Evolutionary conservation across 1,140 invertebrate genomes (phyloP), one percentile per base, ranked within the genome.

Genomic region (Epicauta chinensis): DNA sequence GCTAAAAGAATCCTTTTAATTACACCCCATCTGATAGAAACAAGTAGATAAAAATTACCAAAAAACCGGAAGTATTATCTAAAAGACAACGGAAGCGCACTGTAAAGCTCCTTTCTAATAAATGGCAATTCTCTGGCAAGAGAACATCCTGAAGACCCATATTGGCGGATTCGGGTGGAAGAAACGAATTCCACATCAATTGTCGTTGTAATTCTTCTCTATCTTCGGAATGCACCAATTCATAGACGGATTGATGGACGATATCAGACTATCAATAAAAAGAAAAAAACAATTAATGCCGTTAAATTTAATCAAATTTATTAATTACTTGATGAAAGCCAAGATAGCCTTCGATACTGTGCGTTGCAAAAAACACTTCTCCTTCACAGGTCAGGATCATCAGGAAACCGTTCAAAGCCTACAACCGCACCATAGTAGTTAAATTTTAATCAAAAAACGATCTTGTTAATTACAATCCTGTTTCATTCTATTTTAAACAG

Each of bases 311-410:
- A n/a, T 7, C 32, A 34, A 34, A 34, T 34, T 43, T 43, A 3
- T 17, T 55, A 53, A 50, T 80, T 80, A 98, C 96, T 89, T 99
- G 97, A 82, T 98, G 95, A 81, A 99, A 99, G 68, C 97, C 97
- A 62, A 99, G 82, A 80, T 98, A 99, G 73, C 91, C 96, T 81
- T 99, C 97, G 70, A 99, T 98, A 73, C 92, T 98, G 77, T 98
- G 91, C 35, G 95, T 98, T 34, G 95, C 94, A 77, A 97, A 99
- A 79, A 98, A 98, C 15, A 99, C 94, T 75, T 99, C 97, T 44
- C 95, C 95, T 71, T 98, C 93, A 76, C 94, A 97, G 44, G 93
- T 97, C 45, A 99, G 80, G 68, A 98, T 97, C 78, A 99, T 88
- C 68, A 99, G 81, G 80, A 99, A 99, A 58, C 96, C 97, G 77